phyloP scores from a whole-genome alignment of 2,113 vertebrate genomes.

The Cyanistes caeruleus region DNA sequence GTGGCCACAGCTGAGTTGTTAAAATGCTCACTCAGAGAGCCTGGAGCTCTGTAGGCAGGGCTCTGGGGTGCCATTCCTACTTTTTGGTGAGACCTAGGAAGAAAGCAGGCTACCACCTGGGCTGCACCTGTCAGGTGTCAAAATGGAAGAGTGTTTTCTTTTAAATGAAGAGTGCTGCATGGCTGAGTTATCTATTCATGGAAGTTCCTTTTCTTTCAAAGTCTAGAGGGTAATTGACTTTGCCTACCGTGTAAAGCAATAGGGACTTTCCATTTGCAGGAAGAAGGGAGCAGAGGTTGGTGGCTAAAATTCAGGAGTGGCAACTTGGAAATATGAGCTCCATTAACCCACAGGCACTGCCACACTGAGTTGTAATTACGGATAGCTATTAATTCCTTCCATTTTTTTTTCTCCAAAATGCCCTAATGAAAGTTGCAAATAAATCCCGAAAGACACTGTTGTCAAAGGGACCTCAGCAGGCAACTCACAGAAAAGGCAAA shows the following conservation, averaged over 20 bases:
- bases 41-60: neutral
- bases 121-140: neutral
- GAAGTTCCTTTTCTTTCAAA: neutral
- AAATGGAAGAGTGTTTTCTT: neutral
- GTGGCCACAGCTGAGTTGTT: neutral
- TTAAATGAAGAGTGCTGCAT: neutral
- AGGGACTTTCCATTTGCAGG: neutral
- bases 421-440: neutral
- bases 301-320: neutral
- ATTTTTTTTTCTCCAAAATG: neutral
- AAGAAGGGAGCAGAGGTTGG: neutral
- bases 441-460: neutral
- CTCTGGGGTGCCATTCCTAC: neutral
- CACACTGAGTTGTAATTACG: rapidly evolving
- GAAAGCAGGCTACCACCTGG: neutral
- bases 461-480: neutral
- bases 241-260: neutral
- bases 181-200: rapidly evolving
- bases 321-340: neutral
- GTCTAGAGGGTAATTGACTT: neutral
- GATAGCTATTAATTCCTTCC: neutral
- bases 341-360: neutral
- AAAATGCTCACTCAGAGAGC: neutral
- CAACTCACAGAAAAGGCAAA: neutral
- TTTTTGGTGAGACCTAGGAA: neutral